Conservation (phyloP, 2,888 invertebrate species). For the Euphydryas editha region DNA sequence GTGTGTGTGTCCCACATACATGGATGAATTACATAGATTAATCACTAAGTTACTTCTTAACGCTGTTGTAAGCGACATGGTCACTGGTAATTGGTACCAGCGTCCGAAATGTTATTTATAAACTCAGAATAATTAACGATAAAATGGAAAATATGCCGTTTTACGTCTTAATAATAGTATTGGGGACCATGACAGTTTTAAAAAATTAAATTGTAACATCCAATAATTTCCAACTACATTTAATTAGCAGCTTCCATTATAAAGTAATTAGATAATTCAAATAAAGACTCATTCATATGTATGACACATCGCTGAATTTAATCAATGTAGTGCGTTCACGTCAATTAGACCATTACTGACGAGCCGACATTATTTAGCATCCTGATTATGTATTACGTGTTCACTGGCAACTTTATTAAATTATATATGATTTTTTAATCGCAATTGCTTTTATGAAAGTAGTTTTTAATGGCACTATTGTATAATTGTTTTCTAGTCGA, state of each 20-base stretch:
- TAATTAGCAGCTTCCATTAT: slow-evolving; percentile 36
- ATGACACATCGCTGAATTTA: slow-evolving; percentile 56
- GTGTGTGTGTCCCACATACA: no score
- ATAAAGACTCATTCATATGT: slow-evolving; percentile 64
- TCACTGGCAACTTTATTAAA: slow-evolving; percentile 6
- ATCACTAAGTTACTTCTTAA: no score
- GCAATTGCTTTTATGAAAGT: neutral
- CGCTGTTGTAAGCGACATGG: no score
- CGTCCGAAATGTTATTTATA: no score
- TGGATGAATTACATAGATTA: no score
- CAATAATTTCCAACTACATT: slow-evolving; percentile 15
- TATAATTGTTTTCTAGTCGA: neutral
- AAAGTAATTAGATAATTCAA: slow-evolving; percentile 51
- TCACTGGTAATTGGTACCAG: no score
- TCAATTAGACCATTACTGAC: slow-evolving; percentile 34
- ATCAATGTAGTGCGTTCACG: slow-evolving; percentile 51
- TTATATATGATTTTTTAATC: slow-evolving; percentile 14
- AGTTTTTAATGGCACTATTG: neutral
- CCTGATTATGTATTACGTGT: slow-evolving; percentile 49
- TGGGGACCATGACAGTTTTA: no score
- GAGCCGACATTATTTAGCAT: slow-evolving; percentile 47
- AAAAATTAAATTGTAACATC: no score
- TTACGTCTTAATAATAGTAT: no score
- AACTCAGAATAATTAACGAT: no score
- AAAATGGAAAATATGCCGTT: no score